Conservation (phyloP, 1,140 invertebrate genomes). For the Globodera ellingtonae region DNA sequence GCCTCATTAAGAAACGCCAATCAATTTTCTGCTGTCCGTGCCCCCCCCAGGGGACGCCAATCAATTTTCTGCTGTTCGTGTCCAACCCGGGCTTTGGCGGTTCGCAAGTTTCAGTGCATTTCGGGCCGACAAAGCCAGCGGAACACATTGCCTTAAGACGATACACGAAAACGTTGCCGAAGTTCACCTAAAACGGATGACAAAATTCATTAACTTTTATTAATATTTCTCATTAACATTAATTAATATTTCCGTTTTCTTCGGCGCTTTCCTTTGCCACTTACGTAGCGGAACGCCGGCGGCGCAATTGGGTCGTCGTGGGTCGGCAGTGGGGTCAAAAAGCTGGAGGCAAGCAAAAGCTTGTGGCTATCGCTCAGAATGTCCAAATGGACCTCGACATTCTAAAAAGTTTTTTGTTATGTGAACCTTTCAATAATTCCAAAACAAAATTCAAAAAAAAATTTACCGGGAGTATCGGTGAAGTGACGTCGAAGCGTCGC, state of each 20-base stretch:
- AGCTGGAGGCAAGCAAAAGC: conserved; percentile 8
- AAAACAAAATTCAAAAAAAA: neutral
- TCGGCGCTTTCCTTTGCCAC: neutral
- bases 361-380: neutral
- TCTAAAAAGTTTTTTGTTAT: neutral
- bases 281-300: neutral
- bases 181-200: neutral
- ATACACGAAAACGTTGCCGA: conserved; percentile 8
- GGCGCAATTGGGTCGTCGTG: neutral
- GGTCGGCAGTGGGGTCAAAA: neutral
- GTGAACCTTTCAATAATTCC: too few relatives aligned
- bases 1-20: neutral
- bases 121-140: conserved; percentile 6
- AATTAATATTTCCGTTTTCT: neutral
- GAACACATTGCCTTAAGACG: conserved; percentile 14
- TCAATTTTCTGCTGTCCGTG: neutral
- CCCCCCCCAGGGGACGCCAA: neutral
- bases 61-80: neutral
- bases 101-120: conserved; percentile 9
- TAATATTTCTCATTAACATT: too few relatives aligned
- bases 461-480: neutral
- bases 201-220: too few relatives aligned
- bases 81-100: neutral
- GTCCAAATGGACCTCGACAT: neutral
- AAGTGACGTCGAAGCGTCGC: neutral